These are phyloP conservation scores for Oophaga sylvatica DNA, from an alignment of 2,797 vertebrate species.

Conservation along the genomic window DNA sequence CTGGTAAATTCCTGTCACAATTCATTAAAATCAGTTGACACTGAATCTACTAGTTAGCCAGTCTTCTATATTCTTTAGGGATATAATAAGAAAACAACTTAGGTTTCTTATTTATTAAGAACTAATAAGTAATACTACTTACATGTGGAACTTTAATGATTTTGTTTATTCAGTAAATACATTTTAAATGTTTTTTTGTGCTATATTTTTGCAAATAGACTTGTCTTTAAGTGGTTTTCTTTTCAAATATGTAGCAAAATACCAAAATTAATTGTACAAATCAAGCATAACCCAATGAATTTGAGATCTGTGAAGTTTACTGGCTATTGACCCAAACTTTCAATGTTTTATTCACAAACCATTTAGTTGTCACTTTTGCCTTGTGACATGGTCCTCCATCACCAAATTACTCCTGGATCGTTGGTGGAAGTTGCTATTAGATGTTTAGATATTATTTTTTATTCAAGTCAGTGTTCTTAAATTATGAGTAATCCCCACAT, in stretches of 20 bases:
- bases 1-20: conserved; percentile 38
- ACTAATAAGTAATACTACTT: conserved; percentile 28
- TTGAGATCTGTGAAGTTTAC: too few species aligned
- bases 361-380: too few species aligned
- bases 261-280: too few species aligned
- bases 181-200: neutral
- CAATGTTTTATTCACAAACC: too few species aligned
- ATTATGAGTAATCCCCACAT: too few species aligned
- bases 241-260: neutral
- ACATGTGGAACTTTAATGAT: neutral
- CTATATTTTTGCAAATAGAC: neutral
- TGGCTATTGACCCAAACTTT: too few species aligned
- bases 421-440: too few species aligned
- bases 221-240: neutral
- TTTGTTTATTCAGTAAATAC: neutral
- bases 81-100: conserved; percentile 39
- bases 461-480: too few species aligned
- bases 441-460: too few species aligned
- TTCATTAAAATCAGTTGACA: conserved; percentile 46
- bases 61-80: conserved; percentile 40
- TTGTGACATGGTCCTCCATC: too few species aligned
- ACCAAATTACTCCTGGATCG: too few species aligned
- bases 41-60: conserved; percentile 36
- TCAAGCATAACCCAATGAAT: too few species aligned
- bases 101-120: neutral